These are phyloP conservation scores for Mactra quadrangularis DNA, from an alignment of 1,140 invertebrate species.

Conservation along the genomic window DNA sequence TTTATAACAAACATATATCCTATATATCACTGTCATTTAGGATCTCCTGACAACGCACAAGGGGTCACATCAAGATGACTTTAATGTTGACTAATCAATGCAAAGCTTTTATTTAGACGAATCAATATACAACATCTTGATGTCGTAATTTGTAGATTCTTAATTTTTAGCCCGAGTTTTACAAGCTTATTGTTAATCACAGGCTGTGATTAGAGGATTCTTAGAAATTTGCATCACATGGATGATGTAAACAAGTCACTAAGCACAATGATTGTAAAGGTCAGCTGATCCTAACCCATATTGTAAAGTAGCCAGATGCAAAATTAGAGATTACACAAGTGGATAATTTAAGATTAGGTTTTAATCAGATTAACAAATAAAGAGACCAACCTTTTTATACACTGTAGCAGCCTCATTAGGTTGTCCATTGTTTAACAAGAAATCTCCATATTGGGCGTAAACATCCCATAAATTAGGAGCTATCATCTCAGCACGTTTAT, in stretches of 20 bases:
- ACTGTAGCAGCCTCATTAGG: constrained; percentile 65
- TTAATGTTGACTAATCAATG: background rate
- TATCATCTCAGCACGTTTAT: constrained; percentile 52
- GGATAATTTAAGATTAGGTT: background rate
- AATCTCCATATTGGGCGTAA: constrained; percentile 72
- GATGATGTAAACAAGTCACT: no score
- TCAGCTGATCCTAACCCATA: no score
- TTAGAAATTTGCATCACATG: no score
- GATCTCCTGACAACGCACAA: background rate
- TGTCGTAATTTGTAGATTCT: no score
- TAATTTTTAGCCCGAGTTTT: no score
- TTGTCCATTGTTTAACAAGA: constrained; percentile 57
- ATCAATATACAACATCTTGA: no score
- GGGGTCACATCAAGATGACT: background rate
- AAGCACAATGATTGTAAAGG: background rate
- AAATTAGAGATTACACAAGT: no score
- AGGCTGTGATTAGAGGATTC: no score
- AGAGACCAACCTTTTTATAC: constrained; percentile 66
- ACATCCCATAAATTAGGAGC: constrained; percentile 71
- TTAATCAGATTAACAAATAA: background rate
- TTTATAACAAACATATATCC: background rate
- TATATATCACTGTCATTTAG: background rate
- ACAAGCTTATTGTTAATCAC: no score
- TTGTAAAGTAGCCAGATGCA: no score
- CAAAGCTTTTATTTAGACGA: background rate